phyloP scores from a whole-genome alignment of 1,140 invertebrate species.

The Ylistrum balloti region DNA sequence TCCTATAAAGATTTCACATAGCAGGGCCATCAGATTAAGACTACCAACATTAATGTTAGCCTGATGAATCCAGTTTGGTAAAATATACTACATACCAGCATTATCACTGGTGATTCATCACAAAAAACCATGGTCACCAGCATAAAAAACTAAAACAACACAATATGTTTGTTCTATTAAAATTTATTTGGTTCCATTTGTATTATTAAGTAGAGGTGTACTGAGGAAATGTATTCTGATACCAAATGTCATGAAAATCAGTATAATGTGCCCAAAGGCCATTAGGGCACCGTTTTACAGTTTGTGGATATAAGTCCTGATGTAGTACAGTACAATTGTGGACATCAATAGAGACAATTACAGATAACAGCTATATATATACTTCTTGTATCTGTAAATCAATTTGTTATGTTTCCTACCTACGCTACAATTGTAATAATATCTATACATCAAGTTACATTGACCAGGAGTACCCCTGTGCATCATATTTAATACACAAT shows the following conservation, averaged over 20 bases:
- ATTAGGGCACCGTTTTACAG: too few species aligned
- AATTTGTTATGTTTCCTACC: slow-evolving; percentile 33
- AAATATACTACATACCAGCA: too few species aligned
- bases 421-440: slow-evolving; percentile 28
- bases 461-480: not conserved
- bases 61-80: too few species aligned
- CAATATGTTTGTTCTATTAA: not conserved
- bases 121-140: too few species aligned
- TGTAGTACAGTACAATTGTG: not conserved
- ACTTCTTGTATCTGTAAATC: not conserved
- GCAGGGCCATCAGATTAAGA: too few species aligned
- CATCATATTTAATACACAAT: not conserved
- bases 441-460: slow-evolving; percentile 15
- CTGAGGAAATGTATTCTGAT: not conserved
- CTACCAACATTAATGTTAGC: too few species aligned
- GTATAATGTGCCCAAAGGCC: too few species aligned
- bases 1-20: too few species aligned
- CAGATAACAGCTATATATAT: slow-evolving; percentile 13
- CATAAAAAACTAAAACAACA: not conserved
- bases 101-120: too few species aligned
- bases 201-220: slow-evolving; percentile 35
- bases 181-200: slow-evolving; percentile 36
- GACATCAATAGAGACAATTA: not conserved
- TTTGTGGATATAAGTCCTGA: not conserved
- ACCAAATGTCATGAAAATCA: not conserved